Evolutionary conservation across 2,113 vertebrate genomes (phyloP).

Genomic region (Megaceryle maxima): DNA sequence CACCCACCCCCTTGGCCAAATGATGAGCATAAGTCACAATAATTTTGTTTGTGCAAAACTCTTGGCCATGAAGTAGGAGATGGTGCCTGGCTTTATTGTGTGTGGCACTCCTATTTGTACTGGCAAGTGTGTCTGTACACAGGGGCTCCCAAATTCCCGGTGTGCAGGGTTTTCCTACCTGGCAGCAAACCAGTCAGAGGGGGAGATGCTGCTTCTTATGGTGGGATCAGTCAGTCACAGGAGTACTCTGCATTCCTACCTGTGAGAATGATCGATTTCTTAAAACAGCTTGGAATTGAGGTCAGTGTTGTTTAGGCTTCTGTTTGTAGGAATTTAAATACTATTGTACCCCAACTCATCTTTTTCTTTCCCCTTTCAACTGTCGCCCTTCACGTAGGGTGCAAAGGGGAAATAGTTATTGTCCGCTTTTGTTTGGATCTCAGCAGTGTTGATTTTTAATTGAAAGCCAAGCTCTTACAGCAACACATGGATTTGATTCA

Average conservation of each 20-base stretch:
- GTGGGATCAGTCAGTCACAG: neutral
- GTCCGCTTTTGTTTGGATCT: neutral
- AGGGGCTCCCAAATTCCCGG: neutral
- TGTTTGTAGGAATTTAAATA: neutral
- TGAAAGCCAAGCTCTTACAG: neutral
- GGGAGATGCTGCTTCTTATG: neutral
- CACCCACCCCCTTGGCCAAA: conserved; percentile 52
- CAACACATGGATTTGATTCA: neutral
- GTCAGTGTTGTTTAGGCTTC: neutral
- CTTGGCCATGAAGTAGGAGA: conserved; percentile 7
- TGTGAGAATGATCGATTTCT: neutral
- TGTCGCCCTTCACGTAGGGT: neutral
- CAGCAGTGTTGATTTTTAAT: neutral
- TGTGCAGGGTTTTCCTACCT: neutral
- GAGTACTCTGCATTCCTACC: neutral
- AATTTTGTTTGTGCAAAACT: conserved; percentile 59
- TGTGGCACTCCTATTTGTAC: neutral
- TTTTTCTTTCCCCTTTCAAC: neutral
- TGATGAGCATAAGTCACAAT: conserved; percentile 59
- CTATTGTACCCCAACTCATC: neutral
- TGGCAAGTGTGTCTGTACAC: neutral
- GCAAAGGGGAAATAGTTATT: neutral
- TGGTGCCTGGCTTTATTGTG: neutral
- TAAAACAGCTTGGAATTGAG: neutral
- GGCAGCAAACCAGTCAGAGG: neutral